phyloP scores from a whole-genome alignment of 2,888 invertebrate genomes.

The Netelia melanura region DNA sequence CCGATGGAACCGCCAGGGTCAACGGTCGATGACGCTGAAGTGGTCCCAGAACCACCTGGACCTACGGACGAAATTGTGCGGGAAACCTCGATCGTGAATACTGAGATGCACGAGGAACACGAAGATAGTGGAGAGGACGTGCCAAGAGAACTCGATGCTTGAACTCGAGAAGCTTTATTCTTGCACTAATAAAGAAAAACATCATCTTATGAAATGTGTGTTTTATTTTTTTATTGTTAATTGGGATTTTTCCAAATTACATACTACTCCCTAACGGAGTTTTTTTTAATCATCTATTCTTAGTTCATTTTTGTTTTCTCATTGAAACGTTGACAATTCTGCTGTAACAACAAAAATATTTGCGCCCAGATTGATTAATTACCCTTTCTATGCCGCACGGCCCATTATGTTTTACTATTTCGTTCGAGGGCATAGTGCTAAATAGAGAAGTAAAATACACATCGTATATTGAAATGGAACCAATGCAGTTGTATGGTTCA shows the following conservation, averaged over 20 bases:
- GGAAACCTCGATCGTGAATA: conserved; percentile 11
- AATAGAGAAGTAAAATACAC: conserved; percentile 50
- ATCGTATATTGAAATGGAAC: conserved; percentile 47
- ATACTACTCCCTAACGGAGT: conserved; percentile 76
- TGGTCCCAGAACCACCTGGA: conserved; percentile 25
- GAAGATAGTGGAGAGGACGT: neutral
- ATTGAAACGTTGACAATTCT: conserved; percentile 75
- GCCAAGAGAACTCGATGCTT: conserved; percentile 11
- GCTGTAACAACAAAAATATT: conserved; percentile 79
- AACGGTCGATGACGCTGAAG: conserved; percentile 49
- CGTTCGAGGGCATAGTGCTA: conserved; percentile 52
- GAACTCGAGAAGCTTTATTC: neutral
- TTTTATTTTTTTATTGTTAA: conserved; percentile 75
- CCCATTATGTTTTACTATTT: conserved; percentile 68
- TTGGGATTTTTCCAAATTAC: conserved; percentile 77
- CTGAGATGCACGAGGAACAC: conserved; percentile 6
- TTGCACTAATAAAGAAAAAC: conserved; percentile 21
- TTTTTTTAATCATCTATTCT: conserved; percentile 14
- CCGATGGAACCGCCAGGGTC: conserved; percentile 42
- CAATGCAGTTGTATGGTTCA: conserved; percentile 48
- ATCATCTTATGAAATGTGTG: conserved; percentile 78
- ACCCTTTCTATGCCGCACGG: conserved; percentile 66
- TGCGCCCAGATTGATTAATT: conserved; percentile 70
- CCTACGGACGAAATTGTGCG: conserved; percentile 41
- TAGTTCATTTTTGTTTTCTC: conserved; percentile 53